Conservation (phyloP, 2,888 invertebrate genomes). For the Cordylochernes scorpioides region DNA sequence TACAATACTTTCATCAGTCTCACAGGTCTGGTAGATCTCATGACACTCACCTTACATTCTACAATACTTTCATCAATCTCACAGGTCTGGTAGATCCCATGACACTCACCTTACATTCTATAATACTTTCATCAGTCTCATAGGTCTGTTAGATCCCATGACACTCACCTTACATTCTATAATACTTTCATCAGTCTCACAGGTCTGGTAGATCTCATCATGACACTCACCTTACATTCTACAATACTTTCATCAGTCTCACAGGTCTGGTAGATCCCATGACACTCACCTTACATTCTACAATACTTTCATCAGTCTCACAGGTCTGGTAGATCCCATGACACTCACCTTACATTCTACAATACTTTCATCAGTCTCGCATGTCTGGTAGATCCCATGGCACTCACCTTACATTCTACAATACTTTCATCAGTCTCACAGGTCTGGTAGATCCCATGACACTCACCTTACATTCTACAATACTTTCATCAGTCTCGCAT, state of each 20-base stretch:
- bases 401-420: conserved; percentile 43
- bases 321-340: conserved; percentile 88
- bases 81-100: conserved; percentile 83
- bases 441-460: conserved; percentile 82
- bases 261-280: conserved; percentile 83
- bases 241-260: conserved; percentile 75
- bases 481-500: conserved; percentile 75
- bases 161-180: conserved; percentile 47
- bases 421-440: conserved; percentile 81
- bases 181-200: conserved; percentile 73
- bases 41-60: conserved; percentile 47
- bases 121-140: conserved; percentile 68
- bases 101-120: conserved; percentile 50
- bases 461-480: conserved; percentile 47
- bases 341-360: conserved; percentile 47
- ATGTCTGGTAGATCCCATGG: conserved; percentile 76
- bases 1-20: conserved; percentile 67
- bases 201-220: conserved; percentile 82
- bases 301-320: conserved; percentile 69
- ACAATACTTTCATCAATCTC: conserved; percentile 75
- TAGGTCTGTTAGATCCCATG: no score
- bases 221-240: conserved; percentile 44
- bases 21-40: conserved; percentile 83
- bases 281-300: conserved; percentile 46
- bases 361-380: conserved; percentile 73